Evolutionary conservation across 2,113 vertebrate species (phyloP).

Genomic region (Mastomys coucha): DNA sequence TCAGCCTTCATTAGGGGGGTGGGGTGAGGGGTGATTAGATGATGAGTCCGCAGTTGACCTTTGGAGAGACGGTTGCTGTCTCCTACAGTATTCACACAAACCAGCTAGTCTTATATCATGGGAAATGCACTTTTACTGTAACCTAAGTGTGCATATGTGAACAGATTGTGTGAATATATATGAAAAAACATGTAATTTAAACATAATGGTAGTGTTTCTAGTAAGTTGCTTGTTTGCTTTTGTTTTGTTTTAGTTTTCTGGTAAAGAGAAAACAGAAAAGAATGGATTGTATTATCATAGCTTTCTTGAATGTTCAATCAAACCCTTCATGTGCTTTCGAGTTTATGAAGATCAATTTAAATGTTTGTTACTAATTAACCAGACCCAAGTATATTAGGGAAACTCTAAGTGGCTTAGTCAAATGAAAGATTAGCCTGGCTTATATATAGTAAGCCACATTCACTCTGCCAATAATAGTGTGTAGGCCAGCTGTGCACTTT

Average conservation of each 20-base stretch:
- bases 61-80: background rate
- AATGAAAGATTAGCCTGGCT: background rate
- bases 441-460: background rate
- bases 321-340: background rate
- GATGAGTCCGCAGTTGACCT: background rate
- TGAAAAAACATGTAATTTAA: slow-evolving; percentile 24
- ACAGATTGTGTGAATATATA: slow-evolving; percentile 1
- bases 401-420: background rate
- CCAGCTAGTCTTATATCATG: background rate
- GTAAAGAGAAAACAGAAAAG: background rate
- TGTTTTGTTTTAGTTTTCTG: background rate
- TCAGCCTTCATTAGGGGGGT: no score
- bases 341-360: background rate
- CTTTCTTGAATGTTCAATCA: background rate
- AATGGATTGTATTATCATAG: background rate
- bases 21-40: no score
- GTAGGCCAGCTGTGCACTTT: background rate
- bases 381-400: background rate
- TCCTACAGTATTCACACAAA: background rate
- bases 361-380: background rate
- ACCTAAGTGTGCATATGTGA: background rate
- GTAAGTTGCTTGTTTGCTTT: background rate
- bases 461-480: background rate
- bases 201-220: slow-evolving; percentile 26
- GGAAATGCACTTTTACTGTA: slow-evolving; percentile 7